Evolutionary conservation across 2,797 vertebrate genomes (phyloP), one percentile per base, ranked within the genome.

Genomic region (Oophaga sylvatica): DNA sequence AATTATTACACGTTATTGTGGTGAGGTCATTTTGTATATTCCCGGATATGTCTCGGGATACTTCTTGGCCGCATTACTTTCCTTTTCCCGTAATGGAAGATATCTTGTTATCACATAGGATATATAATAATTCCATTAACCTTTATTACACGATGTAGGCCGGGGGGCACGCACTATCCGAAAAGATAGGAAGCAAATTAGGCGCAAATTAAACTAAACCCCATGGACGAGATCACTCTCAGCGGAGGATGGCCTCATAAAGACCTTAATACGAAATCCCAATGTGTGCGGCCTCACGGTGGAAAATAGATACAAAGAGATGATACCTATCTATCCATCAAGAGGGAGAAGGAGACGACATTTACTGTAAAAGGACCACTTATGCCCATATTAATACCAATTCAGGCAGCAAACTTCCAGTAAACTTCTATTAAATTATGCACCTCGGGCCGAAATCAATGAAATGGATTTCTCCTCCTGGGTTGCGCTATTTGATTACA

Each of bases 401-500:
- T 86, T 79, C 84, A 83, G 73, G 75, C 88, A 86, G 68, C 88
- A 89, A 89, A 83, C 80, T 89, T 89, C 88, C 88, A 86, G 88
- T 89, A 89, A 89, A 79, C 84, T 83, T 83, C 80, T 89, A 89
- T 89, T 89, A 86, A 85, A 89, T 89, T 89, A 89, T 89, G 80
- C 88, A 89, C 88, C 88, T 89, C 71, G 80, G 88, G 88, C 88
- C 63, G 88, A 86, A 89, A 89, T 89, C 88, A 89, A 89, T 89
- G 17, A 73, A 86, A 89, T 89, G 53, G 88, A 86, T 89, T 89
- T 89, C 84, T 79, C 81, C 84, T 89, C 75, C 80, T 70, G 68
- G 48, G 88, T 75, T 83, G 80, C 41, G 80, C 88, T 86, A 89
- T 89, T 89, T 86, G 88, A 89, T 89, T 89, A 89, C 88, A 89